Percentiles rank a stretch among this genome's conserved stretches.
Conservation (phyloP, 2,113 vertebrate species). For the Gila orcuttii region DNA sequence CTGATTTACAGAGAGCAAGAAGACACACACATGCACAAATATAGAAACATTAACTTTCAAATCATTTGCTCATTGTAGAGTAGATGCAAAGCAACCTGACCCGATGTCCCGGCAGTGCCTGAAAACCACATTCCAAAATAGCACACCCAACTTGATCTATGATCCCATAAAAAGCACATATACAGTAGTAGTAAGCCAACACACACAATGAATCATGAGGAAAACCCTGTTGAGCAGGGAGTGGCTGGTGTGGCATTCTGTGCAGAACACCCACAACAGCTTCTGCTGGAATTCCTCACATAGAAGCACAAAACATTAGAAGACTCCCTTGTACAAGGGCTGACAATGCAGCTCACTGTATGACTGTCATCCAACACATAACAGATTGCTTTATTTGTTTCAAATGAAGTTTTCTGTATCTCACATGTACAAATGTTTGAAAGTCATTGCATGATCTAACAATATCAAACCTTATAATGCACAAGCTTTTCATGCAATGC, state of each 20-base stretch:
- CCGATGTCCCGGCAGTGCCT: background rate
- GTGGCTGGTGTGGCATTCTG: constrained; percentile 34
- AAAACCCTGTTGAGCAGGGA: constrained; percentile 40
- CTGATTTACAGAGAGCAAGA: background rate
- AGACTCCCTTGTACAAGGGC: background rate
- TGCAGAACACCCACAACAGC: constrained; percentile 23
- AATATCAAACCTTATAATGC: background rate
- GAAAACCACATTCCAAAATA: constrained; percentile 8
- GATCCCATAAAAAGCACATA: constrained; percentile 20
- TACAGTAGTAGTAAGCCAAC: constrained; percentile 28
- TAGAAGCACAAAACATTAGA: constrained; percentile 13
- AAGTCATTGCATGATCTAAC: background rate
- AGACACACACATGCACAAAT: background rate
- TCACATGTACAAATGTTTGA: background rate
- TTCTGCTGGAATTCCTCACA: constrained; percentile 21
- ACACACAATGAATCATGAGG: constrained; percentile 26
- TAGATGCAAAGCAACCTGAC: background rate
- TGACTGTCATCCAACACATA: background rate
- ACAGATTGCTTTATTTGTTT: background rate
- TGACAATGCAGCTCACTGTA: background rate
- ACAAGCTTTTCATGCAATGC: background rate
- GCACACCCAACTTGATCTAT: background rate
- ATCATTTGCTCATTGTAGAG: background rate
- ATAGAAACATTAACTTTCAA: background rate
- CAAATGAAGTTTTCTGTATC: background rate